phyloP scores from a whole-genome alignment of 2,797 vertebrate genomes.

The Sebastes elongatus region DNA sequence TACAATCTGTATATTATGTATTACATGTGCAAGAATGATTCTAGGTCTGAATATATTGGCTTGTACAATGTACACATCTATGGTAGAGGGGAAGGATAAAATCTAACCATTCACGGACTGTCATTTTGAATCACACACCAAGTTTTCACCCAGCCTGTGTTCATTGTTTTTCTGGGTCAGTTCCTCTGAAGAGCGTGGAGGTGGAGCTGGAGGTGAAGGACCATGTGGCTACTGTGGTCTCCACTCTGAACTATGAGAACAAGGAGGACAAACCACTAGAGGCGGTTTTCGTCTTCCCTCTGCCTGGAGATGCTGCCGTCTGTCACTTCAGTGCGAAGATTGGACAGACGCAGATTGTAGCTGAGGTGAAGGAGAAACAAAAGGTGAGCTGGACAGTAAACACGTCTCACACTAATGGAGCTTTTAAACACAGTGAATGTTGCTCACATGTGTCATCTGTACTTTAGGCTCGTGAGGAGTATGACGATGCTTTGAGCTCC shows the following conservation, averaged over 20 bases:
- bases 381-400: conserved; percentile 70
- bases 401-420: background rate
- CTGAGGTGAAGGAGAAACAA: conserved; percentile 84
- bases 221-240: conserved; percentile 84
- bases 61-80: too few species aligned
- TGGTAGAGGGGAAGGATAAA: background rate
- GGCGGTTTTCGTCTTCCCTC: conserved; percentile 85
- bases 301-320: conserved; percentile 86
- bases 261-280: conserved; percentile 81
- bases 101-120: background rate
- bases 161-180: conserved; percentile 54
- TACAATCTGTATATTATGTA: too few species aligned
- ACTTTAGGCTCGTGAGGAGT: conserved; percentile 72
- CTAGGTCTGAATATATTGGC: too few species aligned
- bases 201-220: conserved; percentile 82
- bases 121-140: background rate
- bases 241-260: conserved; percentile 85
- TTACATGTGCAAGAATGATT: too few species aligned
- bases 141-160: background rate
- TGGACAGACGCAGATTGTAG: conserved; percentile 82
- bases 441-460: background rate
- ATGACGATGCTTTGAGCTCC: conserved; percentile 76
- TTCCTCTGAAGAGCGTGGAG: conserved; percentile 84
- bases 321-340: conserved; percentile 86
- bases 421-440: background rate